phyloP scores from a whole-genome alignment of 2,797 vertebrate genomes.

The Morus bassanus region DNA sequence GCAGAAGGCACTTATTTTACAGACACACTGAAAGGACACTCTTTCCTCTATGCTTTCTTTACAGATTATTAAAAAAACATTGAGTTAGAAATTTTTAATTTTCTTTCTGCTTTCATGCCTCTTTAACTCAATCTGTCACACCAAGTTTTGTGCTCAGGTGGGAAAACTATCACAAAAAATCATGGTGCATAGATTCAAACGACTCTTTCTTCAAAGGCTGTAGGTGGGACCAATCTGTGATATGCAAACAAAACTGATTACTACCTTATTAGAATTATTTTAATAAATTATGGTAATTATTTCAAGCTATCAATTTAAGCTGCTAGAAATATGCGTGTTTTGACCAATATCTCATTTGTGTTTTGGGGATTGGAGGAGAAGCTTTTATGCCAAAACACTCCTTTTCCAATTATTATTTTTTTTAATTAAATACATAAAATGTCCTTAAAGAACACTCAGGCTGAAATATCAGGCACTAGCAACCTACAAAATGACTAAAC shows the following conservation, averaged over 20 bases:
- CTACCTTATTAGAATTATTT: neutral
- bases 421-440: neutral
- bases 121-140: slow-evolving; percentile 22
- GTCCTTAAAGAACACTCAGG: neutral
- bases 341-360: neutral
- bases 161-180: slow-evolving; percentile 4
- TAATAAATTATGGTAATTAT: slow-evolving; percentile 13
- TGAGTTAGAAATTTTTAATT: neutral
- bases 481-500: neutral
- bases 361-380: neutral
- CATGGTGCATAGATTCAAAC: neutral
- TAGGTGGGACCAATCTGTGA: neutral
- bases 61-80: neutral
- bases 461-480: neutral
- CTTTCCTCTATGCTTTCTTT: neutral
- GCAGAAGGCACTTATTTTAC: neutral
- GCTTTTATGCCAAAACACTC: neutral
- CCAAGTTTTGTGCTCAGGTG: neutral
- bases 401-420: neutral
- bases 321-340: neutral
- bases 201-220: neutral
- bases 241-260: slow-evolving; percentile 17
- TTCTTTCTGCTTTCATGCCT: slow-evolving; percentile 6
- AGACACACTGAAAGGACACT: neutral
- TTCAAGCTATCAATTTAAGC: neutral